A percentile compares a stretch with the other conserved stretches of the same genome.
Conservation (phyloP, 2,888 invertebrate genomes). For the Synanthedon tipuliformis region DNA sequence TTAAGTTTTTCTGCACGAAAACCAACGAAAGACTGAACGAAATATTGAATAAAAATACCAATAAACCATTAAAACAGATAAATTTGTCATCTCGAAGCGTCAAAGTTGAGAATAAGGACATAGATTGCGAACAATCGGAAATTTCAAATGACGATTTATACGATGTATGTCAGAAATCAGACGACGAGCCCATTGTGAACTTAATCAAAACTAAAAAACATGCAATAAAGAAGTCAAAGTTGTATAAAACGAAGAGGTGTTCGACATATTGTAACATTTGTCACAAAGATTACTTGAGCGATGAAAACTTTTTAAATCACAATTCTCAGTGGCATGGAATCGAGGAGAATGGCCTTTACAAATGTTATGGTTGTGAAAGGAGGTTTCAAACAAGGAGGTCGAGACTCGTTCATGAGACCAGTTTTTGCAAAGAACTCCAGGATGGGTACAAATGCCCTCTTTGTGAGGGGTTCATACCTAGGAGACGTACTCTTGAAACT, state of each 20-base stretch:
- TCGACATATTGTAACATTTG: constrained; percentile 44
- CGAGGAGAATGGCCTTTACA: constrained; percentile 29
- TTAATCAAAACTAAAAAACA: constrained; percentile 2
- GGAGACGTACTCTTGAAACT: constrained; percentile 32
- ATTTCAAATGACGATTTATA: constrained; percentile 7
- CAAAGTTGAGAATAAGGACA: constrained; percentile 12
- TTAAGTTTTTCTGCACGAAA: constrained; percentile 37
- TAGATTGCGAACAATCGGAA: constrained; percentile 3
- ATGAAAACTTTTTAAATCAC: constrained; percentile 24
- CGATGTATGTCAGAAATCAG: constrained; percentile 10
- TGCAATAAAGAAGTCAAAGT: constrained; percentile 8
- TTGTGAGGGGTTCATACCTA: constrained; percentile 38
- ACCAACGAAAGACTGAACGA: constrained; percentile 28
- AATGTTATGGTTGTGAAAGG: constrained; percentile 55
- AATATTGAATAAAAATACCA: constrained; percentile 12
- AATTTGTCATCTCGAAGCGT: constrained; percentile 2
- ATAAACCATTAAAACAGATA: no score
- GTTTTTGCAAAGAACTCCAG: constrained; percentile 44
- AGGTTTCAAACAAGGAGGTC: constrained; percentile 33
- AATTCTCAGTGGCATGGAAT: constrained; percentile 39
- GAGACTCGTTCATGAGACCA: constrained; percentile 36
- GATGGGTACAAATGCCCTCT: constrained; percentile 46
- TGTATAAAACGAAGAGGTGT: constrained; percentile 21
- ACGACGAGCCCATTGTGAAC: constrained; percentile 3
- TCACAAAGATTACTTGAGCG: constrained; percentile 25